Base-by-base conservation (phyloP, 2,797 vertebrate species). In the Neoniphon sammara region DNA sequence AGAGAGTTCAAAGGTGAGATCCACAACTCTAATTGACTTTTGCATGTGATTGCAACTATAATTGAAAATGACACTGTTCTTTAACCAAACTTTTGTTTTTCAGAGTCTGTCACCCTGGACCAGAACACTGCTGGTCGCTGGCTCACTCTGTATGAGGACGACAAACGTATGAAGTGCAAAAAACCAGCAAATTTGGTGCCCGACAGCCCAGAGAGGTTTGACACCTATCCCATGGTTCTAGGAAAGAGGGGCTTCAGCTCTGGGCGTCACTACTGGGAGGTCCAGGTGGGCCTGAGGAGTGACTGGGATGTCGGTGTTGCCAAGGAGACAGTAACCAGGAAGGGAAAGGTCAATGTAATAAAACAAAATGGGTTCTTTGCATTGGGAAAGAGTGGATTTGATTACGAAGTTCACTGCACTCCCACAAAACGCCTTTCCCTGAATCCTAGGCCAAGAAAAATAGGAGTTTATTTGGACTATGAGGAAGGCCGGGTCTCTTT, bases 261-360 rank as follows among this genome's bases (percentile, higher is more conserved):
- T 8, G 86, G 89, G 0, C 72, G 86, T 0, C 89, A 91, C 55
- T 91, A 90, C 72, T 92, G 91, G 91, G 86, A 89, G 21, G 89
- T 91, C 65, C 6, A 63, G 31, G 91, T 90, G 27, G 83, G 85
- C 21, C 18, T 75, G 20, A 78, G 65, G 49, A 71, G 1, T 0
- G 0, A 60, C 74, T 92, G 90, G 90, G 69, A 85, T 5, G 54
- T 92, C 0, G 91, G 90, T 4, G 82, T 91, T 14, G 88, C 84
- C 60, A 73, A 14, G 23, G 74, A 75, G 60, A 80, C 31, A 0
- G 80, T 74, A 0, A 5, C 10, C 50, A 77, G 77, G 73, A 70
- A 21, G 2, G 53, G 12, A 0, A 1, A 1, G 1, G 1, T 34
- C 1, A 0, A 0, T 5, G 4, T 78, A 27, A 67, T 27, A 7